Evolutionary conservation across 2,797 vertebrate species (phyloP).

Genomic region (Threskiornis aethiopicus): DNA sequence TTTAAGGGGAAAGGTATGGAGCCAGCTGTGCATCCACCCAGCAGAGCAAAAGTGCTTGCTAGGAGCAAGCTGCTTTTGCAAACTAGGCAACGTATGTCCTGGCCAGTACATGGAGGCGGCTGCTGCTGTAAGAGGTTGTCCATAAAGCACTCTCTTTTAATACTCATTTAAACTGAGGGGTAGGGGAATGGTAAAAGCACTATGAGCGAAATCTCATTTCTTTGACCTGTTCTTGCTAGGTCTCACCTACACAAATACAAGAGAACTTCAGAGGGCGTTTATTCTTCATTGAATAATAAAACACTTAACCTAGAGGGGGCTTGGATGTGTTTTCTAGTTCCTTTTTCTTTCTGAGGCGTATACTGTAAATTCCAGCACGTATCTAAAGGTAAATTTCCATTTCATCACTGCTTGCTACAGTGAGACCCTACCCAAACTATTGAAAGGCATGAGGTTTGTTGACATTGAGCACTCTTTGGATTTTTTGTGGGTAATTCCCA

Average conservation of each 20-base stretch:
- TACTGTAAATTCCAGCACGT: not conserved
- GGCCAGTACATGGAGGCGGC: rapidly evolving
- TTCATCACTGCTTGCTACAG: not conserved
- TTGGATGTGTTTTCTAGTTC: not conserved
- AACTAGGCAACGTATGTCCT: rapidly evolving
- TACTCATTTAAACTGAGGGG: rapidly evolving
- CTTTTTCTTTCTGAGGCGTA: not conserved
- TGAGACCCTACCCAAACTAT: rapidly evolving
- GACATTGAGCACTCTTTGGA: rapidly evolving
- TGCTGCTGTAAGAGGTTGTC: not conserved
- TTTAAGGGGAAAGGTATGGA: rapidly evolving
- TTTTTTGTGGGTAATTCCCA: not conserved
- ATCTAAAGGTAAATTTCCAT: not conserved
- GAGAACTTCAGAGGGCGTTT: rapidly evolving
- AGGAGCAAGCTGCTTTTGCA: not conserved
- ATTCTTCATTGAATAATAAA: not conserved
- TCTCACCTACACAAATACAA: not conserved
- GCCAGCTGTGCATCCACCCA: rapidly evolving
- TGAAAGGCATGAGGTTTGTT: not conserved
- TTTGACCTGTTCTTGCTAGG: not conserved
- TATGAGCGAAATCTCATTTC: not conserved
- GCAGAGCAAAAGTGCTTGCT: rapidly evolving
- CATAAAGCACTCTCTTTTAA: rapidly evolving
- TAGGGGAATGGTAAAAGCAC: not conserved
- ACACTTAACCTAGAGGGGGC: not conserved